Conservation (phyloP, 2,888 invertebrate species). For the Acrobeloides nanus region DNA sequence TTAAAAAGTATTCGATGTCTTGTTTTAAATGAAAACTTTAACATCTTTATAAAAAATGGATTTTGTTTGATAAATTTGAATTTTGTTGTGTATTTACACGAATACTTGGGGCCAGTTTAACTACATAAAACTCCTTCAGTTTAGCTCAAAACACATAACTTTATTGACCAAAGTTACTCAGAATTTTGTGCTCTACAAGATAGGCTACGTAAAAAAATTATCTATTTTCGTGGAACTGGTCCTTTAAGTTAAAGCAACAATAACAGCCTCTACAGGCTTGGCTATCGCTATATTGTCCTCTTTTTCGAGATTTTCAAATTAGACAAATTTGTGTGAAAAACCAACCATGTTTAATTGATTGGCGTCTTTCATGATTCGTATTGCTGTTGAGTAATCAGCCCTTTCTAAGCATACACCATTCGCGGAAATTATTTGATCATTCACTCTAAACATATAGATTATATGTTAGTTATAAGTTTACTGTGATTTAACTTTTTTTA, state of each 20-base stretch:
- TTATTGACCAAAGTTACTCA: too few species aligned
- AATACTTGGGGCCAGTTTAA: too few species aligned
- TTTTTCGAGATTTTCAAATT: not conserved
- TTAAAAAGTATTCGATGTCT: too few species aligned
- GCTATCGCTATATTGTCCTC: not conserved
- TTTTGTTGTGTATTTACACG: too few species aligned
- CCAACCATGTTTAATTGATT: constrained; percentile 54
- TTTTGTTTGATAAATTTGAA: too few species aligned
- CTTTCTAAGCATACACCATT: constrained; percentile 92
- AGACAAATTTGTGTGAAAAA: not conserved
- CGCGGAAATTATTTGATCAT: constrained; percentile 91
- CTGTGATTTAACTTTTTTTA: too few species aligned
- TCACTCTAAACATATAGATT: constrained; percentile 66
- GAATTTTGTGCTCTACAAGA: too few species aligned
- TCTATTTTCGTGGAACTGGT: not conserved
- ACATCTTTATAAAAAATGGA: too few species aligned
- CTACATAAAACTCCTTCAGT: too few species aligned
- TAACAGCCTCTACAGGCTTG: not conserved
- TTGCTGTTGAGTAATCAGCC: constrained; percentile 71
- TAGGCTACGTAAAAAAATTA: too few species aligned
- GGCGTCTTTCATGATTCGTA: constrained; percentile 57
- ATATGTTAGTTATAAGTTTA: not conserved
- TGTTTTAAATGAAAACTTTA: too few species aligned
- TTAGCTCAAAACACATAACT: too few species aligned
- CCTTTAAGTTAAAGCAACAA: not conserved